phyloP scores from a whole-genome alignment of 1,140 invertebrate species.

The Charaxes varanes region DNA sequence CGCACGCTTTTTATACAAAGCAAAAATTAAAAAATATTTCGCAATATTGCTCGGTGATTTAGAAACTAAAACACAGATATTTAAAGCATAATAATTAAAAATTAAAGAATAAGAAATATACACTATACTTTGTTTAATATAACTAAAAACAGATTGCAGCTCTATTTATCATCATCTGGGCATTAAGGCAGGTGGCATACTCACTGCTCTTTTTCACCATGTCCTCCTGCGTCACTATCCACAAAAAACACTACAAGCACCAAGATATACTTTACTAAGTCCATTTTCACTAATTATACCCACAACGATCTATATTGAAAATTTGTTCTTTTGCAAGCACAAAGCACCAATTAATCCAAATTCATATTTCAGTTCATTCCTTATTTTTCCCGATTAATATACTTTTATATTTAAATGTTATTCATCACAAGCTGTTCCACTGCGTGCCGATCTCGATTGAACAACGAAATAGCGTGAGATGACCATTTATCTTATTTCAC shows the following conservation, averaged over 20 bases:
- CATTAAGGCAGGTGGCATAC: too few species aligned
- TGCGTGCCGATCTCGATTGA: conserved; percentile 41
- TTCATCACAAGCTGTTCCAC: conserved; percentile 22
- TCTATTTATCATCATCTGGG: too few species aligned
- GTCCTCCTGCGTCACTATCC: conserved; percentile 47
- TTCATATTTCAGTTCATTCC: neutral
- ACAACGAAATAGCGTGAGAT: conserved; percentile 52
- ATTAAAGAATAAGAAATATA: too few species aligned
- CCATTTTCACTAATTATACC: conserved; percentile 34
- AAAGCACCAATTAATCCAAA: too few species aligned
- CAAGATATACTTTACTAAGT: conserved; percentile 41
- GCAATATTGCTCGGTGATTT: too few species aligned
- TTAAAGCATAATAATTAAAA: too few species aligned
- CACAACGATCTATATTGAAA: conserved; percentile 38
- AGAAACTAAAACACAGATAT: too few species aligned
- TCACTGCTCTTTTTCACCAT: conserved; percentile 59
- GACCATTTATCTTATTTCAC: conserved; percentile 70
- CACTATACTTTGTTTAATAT: too few species aligned
- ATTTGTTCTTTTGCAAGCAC: too few species aligned
- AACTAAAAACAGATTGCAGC: too few species aligned
- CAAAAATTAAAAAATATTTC: neutral
- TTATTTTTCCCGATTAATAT: neutral
- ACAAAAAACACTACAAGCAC: conserved; percentile 45
- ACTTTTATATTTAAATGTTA: conserved; percentile 2
- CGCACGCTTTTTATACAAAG: neutral